Conservation (phyloP, 1,140 invertebrate species). For the Lordiphosa collinella region DNA sequence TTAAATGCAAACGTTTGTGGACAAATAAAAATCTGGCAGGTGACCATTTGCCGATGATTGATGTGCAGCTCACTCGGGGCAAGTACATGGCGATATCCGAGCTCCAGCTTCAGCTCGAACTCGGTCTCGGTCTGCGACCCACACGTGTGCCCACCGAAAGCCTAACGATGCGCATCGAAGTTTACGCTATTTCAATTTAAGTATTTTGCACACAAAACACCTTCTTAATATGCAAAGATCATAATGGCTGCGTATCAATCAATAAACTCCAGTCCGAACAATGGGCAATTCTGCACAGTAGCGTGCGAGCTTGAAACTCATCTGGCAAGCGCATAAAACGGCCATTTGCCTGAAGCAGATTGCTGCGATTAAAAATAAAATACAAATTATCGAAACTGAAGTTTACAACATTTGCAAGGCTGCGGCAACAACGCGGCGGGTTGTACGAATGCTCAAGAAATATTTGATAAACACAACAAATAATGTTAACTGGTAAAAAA, state of each 20-base stretch:
- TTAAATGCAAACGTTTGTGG: conserved; percentile 3
- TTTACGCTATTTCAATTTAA: neutral
- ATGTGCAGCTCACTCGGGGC: neutral
- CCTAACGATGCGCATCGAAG: conserved; percentile 1
- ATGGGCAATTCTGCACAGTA: conserved; percentile 4
- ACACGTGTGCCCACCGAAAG: neutral
- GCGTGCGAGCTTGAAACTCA: conserved; percentile 3
- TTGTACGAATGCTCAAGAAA: conserved; percentile 4
- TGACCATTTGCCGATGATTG: conserved; percentile 4
- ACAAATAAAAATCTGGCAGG: conserved; percentile 1
- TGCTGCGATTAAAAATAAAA: neutral
- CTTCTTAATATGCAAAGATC: conserved; percentile 13
- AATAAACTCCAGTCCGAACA: conserved; percentile 1
- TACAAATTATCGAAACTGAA: neutral
- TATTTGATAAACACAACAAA: conserved; percentile 17
- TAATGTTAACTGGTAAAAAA: conserved; percentile 11
- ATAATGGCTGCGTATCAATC: conserved; percentile 6
- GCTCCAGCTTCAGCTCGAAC: no score
- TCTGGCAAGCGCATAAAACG: neutral
- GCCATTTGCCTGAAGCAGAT: neutral
- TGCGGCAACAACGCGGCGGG: neutral
- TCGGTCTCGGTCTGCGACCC: neutral
- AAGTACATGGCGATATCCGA: neutral
- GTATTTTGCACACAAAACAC: conserved; percentile 7
- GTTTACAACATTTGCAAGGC: conserved; percentile 5